Evolutionary conservation across 2,888 invertebrate species (phyloP), one percentile per base, ranked within the genome.

Genomic region (Steinernema scapterisci): DNA sequence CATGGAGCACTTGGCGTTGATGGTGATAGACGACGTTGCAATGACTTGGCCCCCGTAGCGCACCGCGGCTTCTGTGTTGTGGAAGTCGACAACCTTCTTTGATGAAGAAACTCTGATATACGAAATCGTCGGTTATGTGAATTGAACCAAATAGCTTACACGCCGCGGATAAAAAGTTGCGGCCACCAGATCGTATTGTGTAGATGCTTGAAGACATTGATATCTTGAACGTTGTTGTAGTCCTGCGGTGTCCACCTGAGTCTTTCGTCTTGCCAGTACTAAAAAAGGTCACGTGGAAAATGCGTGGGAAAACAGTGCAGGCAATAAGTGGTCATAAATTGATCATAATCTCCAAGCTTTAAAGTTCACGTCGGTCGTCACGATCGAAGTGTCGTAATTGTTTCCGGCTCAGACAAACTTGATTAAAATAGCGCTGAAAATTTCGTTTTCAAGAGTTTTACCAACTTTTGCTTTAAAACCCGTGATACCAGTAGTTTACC

Each of bases 161-260:
- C 63, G 27, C 63, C 63, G 7, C 63, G 11, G 16, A 63, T 63
- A 31, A 63, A 31, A 13, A 63, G 63, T 7, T 63, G 63, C 2
- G 63, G 63, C 63, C 63, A 63, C 63, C 63, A 63, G n/a, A 63
- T 63, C 11, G 38, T 63, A 16, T 38, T 63, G 31, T 31, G 63
- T 9, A 63, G 19, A 38, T 63, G 63, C 16, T 63, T 63, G 63
- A 63, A 63, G 27, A 63, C 63, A 13, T 63, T 63, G 31, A 63
- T 63, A 2, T 63, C 63, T 13, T 63, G 63, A 16, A 63, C 38
- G 31, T 63, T 63, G 63, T 38, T 63, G 63, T 63, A 63, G 63
- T 63, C 63, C 27, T 21, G 25, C 2, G 63, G 63, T 9, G 23
- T 63, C 63, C 63, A 63, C 16, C 11, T 13, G 27, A 63, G 19